Evolutionary conservation across 2,888 invertebrate genomes (phyloP).

Genomic region (Podabrus alpinus): DNA sequence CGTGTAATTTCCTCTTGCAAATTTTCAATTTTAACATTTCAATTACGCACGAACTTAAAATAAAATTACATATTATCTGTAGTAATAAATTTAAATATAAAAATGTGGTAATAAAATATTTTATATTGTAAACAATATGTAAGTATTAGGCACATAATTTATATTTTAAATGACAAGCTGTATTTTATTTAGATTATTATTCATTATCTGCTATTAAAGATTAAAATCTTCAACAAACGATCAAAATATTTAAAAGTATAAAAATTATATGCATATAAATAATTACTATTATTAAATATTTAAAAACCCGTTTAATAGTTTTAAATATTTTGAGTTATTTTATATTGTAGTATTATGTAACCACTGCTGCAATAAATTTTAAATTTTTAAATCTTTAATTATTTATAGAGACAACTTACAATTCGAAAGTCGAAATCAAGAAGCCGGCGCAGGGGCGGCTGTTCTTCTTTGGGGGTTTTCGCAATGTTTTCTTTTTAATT

Average conservation of each 20-base stretch:
- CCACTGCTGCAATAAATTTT: not conserved
- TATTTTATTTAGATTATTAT: not conserved
- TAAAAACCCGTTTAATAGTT: conserved; percentile 2
- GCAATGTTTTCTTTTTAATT: no score
- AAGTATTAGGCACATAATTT: not conserved
- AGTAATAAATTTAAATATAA: not conserved
- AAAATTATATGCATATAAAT: conserved; percentile 3
- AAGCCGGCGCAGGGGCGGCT: no score
- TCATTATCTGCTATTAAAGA: not conserved
- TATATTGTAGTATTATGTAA: not conserved
- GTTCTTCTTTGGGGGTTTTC: no score
- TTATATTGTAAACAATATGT: not conserved
- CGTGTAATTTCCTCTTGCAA: not conserved
- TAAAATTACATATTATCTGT: not conserved
- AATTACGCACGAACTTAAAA: not conserved
- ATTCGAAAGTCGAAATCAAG: not conserved
- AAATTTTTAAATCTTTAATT: not conserved
- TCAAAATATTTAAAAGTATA: not conserved
- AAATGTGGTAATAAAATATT: not conserved
- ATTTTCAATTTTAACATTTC: not conserved
- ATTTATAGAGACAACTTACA: not conserved
- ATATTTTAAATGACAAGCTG: not conserved
- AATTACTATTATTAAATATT: conserved; percentile 1
- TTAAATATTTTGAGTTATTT: not conserved
- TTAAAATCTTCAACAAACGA: conserved; percentile 2